These are phyloP conservation scores for Agrotis clavis DNA, from an alignment of 2,888 invertebrate species.

Conservation along the genomic window DNA sequence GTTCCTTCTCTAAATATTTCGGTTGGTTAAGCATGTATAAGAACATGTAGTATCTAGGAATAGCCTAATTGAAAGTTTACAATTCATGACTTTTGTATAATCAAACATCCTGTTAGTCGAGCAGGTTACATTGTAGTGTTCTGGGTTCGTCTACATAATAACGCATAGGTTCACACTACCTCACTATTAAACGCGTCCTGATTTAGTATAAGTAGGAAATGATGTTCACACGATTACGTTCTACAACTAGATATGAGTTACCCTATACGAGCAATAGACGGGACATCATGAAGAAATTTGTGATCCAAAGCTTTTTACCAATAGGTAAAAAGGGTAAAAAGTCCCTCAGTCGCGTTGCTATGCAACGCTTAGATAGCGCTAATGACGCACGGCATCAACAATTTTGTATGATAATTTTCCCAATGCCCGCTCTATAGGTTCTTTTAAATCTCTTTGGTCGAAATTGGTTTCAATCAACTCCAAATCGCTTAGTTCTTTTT, in stretches of 20 bases:
- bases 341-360: too few relatives aligned
- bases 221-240: not conserved
- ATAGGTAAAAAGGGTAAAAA: too few relatives aligned
- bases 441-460: too few relatives aligned
- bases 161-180: constrained; percentile 6
- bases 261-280: too few relatives aligned
- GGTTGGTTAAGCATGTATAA: constrained; percentile 14
- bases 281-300: too few relatives aligned
- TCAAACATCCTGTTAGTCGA: constrained; percentile 71
- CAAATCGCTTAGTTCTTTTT: too few relatives aligned
- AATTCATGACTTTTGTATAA: constrained; percentile 64
- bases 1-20: not conserved
- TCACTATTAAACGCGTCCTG: not conserved
- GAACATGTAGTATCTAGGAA: constrained; percentile 52
- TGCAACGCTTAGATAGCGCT: too few relatives aligned
- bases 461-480: too few relatives aligned
- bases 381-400: too few relatives aligned
- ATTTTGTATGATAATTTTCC: too few relatives aligned
- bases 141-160: constrained; percentile 49
- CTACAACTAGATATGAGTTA: not conserved
- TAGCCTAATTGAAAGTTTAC: constrained; percentile 68
- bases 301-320: too few relatives aligned
- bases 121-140: constrained; percentile 65
- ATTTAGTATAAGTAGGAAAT: constrained; percentile 1
- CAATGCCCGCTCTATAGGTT: too few relatives aligned